Conservation (phyloP, 2,113 vertebrate species). For the Nothobranchius furzeri region DNA sequence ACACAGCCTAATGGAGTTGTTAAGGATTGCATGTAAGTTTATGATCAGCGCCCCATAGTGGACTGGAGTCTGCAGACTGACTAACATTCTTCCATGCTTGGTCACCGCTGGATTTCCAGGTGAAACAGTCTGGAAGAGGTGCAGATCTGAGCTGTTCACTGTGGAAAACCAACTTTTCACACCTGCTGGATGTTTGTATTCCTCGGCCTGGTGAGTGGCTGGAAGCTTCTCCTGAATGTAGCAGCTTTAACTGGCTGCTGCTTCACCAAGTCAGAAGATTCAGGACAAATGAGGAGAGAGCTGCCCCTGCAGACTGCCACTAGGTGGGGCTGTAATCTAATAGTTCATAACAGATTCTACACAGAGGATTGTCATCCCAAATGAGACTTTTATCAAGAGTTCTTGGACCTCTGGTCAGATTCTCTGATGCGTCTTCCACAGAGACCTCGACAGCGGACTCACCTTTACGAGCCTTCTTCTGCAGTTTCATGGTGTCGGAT, state of each 20-base stretch:
- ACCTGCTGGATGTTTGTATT: background rate
- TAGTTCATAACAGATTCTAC: background rate
- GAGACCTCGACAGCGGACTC: background rate
- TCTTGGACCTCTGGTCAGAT: background rate
- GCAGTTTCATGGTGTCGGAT: constrained; percentile 95
- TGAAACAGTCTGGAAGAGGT: too few species aligned
- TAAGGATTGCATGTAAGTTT: too few species aligned
- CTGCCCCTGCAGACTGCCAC: constrained; percentile 31
- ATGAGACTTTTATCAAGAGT: background rate
- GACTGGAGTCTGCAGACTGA: too few species aligned
- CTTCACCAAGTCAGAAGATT: constrained; percentile 15
- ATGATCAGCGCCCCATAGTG: too few species aligned
- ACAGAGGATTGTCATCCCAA: too few species aligned
- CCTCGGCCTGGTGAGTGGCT: constrained; percentile 69
- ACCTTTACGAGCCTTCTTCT: constrained; percentile 99
- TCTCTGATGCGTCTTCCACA: background rate
- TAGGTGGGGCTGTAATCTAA: constrained; percentile 37
- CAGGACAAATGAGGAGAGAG: constrained; percentile 53
- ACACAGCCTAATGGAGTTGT: too few species aligned
- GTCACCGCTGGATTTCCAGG: too few species aligned
- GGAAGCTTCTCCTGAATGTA: constrained; percentile 9
- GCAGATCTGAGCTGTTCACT: too few species aligned
- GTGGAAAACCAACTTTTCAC: too few species aligned
- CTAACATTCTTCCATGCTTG: too few species aligned
- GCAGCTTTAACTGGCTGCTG: constrained; percentile 58